These are phyloP conservation scores for Calypte anna DNA, from an alignment of 2,113 vertebrate genomes.

Conservation along the genomic window DNA sequence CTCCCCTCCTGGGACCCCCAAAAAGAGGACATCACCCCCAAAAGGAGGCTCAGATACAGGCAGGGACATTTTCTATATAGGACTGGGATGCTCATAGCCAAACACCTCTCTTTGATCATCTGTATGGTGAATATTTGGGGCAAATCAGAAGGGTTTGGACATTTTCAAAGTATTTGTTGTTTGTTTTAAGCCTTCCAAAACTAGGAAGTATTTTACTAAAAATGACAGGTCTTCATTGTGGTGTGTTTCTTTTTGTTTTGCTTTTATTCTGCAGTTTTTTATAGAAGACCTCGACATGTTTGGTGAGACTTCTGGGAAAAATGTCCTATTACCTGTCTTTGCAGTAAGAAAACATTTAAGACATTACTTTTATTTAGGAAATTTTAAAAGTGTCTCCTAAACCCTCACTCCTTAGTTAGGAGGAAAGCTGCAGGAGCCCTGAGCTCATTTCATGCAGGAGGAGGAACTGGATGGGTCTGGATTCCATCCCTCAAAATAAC, in stretches of 20 bases:
- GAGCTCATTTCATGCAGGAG: not conserved
- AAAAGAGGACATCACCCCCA: not conserved
- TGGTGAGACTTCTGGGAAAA: accelerated
- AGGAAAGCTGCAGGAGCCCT: not conserved
- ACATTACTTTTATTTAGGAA: not conserved
- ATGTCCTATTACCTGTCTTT: not conserved
- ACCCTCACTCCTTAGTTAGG: not conserved
- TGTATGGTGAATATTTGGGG: not conserved
- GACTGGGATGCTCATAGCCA: not conserved
- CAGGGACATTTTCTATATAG: not conserved
- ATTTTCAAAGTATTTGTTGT: not conserved
- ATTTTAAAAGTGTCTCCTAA: not conserved
- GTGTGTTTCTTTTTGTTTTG: not conserved
- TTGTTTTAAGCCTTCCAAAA: not conserved
- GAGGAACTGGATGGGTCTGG: not conserved
- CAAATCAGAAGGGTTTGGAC: not conserved
- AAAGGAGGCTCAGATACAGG: not conserved
- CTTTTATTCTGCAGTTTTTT: not conserved
- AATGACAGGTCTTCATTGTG: not conserved
- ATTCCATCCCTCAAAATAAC: not conserved
- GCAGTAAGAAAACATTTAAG: conserved; percentile 41
- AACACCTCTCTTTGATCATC: not conserved
- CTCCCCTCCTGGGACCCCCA: not conserved
- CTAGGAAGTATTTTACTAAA: not conserved
- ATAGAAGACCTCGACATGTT: accelerated